Evolutionary conservation across 2,113 vertebrate species (phyloP).

Genomic region (Alosa alosa): DNA sequence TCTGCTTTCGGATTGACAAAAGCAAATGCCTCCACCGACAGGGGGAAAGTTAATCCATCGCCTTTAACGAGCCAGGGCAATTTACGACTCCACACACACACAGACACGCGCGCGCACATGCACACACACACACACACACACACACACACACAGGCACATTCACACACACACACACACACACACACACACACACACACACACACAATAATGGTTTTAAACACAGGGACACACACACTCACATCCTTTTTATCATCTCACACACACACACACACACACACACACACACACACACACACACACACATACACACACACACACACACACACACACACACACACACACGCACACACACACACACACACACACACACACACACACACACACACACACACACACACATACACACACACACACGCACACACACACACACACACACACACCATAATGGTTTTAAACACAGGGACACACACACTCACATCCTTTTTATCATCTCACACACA

Average conservation of each 20-base stretch:
- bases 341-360: not conserved
- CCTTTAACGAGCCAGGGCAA: not conserved
- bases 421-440: not conserved
- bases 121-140: not conserved
- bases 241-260: not conserved
- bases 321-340: constrained; percentile 16
- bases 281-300: constrained; percentile 4
- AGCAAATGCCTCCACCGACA: constrained; percentile 6
- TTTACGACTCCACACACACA: constrained; percentile 11
- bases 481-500: not conserved
- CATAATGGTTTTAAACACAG: not conserved
- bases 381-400: not conserved
- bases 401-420: not conserved
- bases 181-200: not conserved
- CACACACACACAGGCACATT: not conserved
- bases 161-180: not conserved
- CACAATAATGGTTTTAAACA: not conserved
- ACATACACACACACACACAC: not conserved
- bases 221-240: not conserved
- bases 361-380: not conserved
- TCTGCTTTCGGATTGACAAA: constrained; percentile 10
- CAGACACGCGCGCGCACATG: not conserved
- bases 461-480: not conserved
- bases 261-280: not conserved
- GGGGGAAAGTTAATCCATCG: constrained; percentile 22